These are phyloP conservation scores for Alviniconcha marisindica DNA, from an alignment of 1,140 invertebrate species.

Conservation along the genomic window DNA sequence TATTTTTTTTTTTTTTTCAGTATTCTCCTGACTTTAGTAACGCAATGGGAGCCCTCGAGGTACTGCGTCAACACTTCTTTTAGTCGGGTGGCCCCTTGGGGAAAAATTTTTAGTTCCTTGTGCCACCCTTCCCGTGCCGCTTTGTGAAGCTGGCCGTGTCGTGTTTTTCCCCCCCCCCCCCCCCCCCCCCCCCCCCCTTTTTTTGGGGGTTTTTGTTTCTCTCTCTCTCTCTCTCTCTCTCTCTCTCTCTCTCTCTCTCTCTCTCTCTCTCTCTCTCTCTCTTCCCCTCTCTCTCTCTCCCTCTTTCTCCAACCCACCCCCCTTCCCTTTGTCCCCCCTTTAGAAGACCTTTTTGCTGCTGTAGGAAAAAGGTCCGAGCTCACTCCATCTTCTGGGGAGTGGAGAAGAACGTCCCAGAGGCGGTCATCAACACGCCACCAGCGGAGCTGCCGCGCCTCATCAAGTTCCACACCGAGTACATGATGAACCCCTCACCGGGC, in stretches of 20 bases:
- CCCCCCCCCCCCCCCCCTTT: background rate
- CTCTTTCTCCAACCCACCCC: background rate
- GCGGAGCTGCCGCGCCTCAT: conserved; percentile 44
- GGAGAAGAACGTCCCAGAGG: conserved; percentile 47
- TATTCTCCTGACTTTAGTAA: too few relatives aligned
- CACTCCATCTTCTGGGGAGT: conserved; percentile 64
- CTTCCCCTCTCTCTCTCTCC: background rate
- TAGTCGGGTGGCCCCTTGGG: too few relatives aligned
- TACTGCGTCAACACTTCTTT: too few relatives aligned
- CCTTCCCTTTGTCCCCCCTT: background rate
- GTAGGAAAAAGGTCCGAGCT: conserved; percentile 60
- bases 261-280: background rate
- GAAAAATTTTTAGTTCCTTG: too few relatives aligned
- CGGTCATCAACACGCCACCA: conserved; percentile 46
- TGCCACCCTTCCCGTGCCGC: background rate
- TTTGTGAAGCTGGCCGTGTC: background rate
- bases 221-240: background rate
- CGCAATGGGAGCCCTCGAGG: too few relatives aligned
- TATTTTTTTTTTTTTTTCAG: too few relatives aligned
- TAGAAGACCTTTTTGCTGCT: background rate
- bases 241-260: background rate
- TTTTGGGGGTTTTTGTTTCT: background rate
- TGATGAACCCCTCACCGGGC: conserved; percentile 51
- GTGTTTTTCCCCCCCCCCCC: background rate
- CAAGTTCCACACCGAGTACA: conserved; percentile 49